Conservation (phyloP, 2,113 vertebrate species). For the Saguinus imperator region DNA sequence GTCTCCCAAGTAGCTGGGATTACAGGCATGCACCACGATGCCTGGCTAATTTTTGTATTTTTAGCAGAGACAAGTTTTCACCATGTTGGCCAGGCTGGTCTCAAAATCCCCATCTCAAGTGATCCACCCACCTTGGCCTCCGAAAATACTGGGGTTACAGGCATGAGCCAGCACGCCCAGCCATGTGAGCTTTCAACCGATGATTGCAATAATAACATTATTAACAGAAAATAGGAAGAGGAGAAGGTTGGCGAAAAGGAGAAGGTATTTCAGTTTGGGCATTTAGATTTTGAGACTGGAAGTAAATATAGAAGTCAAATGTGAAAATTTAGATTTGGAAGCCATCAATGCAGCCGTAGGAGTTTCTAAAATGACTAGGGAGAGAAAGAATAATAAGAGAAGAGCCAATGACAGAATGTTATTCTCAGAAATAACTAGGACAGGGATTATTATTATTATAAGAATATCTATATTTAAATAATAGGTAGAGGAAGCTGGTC, state of each 20-base stretch:
- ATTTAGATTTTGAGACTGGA: not conserved
- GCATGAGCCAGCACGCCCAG: no score
- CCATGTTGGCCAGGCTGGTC: no score
- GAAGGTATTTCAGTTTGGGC: not conserved
- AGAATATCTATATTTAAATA: not conserved
- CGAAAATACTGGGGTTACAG: no score
- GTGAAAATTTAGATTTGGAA: slow-evolving; percentile 11
- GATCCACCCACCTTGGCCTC: no score
- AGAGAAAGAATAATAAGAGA: not conserved
- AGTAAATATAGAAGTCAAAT: not conserved
- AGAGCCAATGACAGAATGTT: not conserved
- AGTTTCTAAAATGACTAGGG: not conserved
- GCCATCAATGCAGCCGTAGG: not conserved
- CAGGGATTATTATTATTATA: not conserved
- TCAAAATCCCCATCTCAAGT: no score
- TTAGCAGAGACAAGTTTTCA: no score
- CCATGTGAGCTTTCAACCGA: not conserved
- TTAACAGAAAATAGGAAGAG: not conserved
- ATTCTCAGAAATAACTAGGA: no score
- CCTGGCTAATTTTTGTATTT: no score
- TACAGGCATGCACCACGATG: no score
- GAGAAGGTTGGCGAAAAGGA: not conserved
- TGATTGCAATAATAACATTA: not conserved
- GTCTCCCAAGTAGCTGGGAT: no score
- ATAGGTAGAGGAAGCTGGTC: not conserved